Evolutionary conservation across 2,797 vertebrate genomes (phyloP).

Genomic region (Fundulus diaphanus): DNA sequence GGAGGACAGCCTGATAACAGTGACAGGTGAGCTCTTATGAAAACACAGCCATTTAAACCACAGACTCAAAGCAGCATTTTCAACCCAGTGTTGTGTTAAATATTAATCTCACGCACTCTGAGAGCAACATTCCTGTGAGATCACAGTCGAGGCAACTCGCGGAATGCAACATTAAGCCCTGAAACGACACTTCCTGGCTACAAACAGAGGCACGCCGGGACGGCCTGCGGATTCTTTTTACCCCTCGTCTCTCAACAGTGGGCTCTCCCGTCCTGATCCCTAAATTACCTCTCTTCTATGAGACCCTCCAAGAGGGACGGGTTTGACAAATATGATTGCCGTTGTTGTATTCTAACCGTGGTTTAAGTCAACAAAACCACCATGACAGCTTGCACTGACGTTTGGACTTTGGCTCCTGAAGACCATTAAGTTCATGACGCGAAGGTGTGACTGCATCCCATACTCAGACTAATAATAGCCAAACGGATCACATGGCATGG

Average conservation of each 20-base stretch:
- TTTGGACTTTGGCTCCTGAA: constrained; percentile 73
- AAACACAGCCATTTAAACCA: constrained; percentile 63
- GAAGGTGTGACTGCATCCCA: constrained; percentile 74
- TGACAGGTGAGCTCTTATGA: constrained; percentile 61
- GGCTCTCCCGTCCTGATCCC: constrained; percentile 74
- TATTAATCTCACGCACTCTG: constrained; percentile 76
- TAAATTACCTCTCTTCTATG: constrained; percentile 74
- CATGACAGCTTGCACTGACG: constrained; percentile 61
- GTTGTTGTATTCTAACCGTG: constrained; percentile 60
- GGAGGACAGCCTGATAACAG: constrained; percentile 62
- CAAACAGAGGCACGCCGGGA: constrained; percentile 70
- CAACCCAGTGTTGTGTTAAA: constrained; percentile 70
- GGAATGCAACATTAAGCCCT: constrained; percentile 71
- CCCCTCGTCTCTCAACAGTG: constrained; percentile 74
- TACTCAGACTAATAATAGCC: constrained; percentile 71
- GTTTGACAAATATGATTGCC: constrained; percentile 66
- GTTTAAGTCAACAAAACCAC: constrained; percentile 69
- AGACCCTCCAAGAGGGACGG: constrained; percentile 67
- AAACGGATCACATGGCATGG: constrained; percentile 67
- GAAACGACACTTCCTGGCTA: constrained; percentile 75
- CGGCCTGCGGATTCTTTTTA: constrained; percentile 60
- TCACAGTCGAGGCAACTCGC: constrained; percentile 62
- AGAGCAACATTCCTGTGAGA: constrained; percentile 74
- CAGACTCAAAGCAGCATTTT: constrained; percentile 51
- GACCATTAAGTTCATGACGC: constrained; percentile 69